Evolutionary conservation across 2,888 invertebrate genomes (phyloP), one percentile per base, ranked within the genome.

Genomic region (Dendrolimus pini): DNA sequence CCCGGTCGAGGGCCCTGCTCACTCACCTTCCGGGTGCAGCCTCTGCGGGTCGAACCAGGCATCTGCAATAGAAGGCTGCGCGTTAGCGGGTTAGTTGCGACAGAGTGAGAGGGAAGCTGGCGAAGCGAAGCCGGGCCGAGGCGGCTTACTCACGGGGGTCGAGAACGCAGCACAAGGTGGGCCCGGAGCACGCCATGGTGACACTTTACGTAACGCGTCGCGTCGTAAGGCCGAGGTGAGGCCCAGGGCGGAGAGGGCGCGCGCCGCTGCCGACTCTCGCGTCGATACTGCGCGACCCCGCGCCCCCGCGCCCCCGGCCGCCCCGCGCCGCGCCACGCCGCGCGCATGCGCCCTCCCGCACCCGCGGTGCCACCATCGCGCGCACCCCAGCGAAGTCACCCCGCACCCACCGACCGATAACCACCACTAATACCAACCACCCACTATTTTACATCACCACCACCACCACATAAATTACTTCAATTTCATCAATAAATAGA

Each of bases 41-140:
- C 96, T 94, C 92, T 96, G 96, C 80, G 96, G 96, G 89, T 96
- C 96, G 93, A 96, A 96, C 97, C 96, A 97, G 92, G 96, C 95
- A 94, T 96, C 97, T 97, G 96, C 78, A 96, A 95, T 91, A 90
- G 92, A 92, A 87, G 86, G 86, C 85, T 80, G 86, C 83, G 87
- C 78, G 89, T 89, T 89, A 90, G 89, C 87, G 88, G 85, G 89
- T 90, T 89, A 89, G 90, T 90, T 78, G 89, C 89, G 88, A 89
- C 78, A 86, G 83, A 68, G 63, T 72, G 72, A 78, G 77, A 81
- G 68, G 67, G 61, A 82, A 82, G 81, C 81, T 66, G 78, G 78
- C 75, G 69, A 84, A 80, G 82, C 79, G 69, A 65, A 69, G 74
- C 72, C 76, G 77, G 72, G 60, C 61, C 71, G 67, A 70, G 76